These are phyloP conservation scores for Ptychodera flava DNA, from an alignment of 35 echinoderm and acorn worm species.

Conservation along the genomic window DNA sequence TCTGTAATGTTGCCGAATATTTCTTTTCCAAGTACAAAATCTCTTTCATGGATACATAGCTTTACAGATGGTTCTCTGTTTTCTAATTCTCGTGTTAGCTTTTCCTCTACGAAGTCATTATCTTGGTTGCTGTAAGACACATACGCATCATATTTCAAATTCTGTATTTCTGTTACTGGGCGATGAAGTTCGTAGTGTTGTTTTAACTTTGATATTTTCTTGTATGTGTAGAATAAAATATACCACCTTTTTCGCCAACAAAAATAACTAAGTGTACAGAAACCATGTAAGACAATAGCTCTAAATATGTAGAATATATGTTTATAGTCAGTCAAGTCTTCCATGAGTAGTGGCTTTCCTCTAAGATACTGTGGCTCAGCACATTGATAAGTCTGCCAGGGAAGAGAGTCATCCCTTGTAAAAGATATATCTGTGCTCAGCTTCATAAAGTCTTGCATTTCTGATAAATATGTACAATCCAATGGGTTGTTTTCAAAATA, in stretches of 20 bases:
- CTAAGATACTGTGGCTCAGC: background rate
- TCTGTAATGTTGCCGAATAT: background rate
- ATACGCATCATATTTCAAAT: background rate
- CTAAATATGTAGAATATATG: background rate
- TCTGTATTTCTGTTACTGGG: background rate
- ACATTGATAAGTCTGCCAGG: background rate
- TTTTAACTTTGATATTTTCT: background rate
- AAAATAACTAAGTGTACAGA: background rate
- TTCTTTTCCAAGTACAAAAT: background rate
- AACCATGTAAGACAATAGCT: background rate
- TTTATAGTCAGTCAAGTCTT: background rate
- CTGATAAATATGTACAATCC: background rate
- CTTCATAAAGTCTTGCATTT: background rate
- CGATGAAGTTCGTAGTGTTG: background rate
- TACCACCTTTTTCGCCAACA: background rate
- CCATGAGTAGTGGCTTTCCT: background rate
- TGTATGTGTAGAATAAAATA: background rate
- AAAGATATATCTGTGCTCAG: background rate
- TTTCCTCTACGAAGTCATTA: background rate
- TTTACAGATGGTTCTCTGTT: background rate
- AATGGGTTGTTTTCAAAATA: background rate
- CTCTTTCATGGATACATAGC: background rate
- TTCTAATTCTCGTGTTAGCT: background rate
- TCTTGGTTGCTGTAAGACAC: background rate
- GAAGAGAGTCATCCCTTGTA: background rate